Percentiles rank a stretch among this genome's conserved stretches.
Conservation (phyloP, 1,140 invertebrate genomes). For the Schlechtendalia chinensis region DNA sequence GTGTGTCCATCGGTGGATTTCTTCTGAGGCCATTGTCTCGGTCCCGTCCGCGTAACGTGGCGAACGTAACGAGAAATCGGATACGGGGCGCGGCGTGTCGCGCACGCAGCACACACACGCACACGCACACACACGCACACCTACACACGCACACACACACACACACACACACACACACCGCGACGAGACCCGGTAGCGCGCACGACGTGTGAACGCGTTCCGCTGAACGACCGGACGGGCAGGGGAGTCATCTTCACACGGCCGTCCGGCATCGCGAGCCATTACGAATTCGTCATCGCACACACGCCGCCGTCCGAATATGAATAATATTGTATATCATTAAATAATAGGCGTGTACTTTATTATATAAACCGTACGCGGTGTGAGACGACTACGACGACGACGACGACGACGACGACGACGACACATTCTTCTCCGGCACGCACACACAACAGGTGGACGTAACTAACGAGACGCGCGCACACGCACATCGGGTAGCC, state of each 20-base stretch:
- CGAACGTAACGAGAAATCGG: slow-evolving; percentile 41
- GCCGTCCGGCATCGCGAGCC: neutral
- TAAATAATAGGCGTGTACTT: neutral
- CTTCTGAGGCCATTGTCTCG: slow-evolving; percentile 32
- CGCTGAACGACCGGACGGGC: neutral
- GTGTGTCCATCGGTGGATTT: slow-evolving; percentile 25
- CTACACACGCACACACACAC: too few species aligned
- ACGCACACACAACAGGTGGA: slow-evolving; percentile 17
- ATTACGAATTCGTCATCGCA: slow-evolving; percentile 43
- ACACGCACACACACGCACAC: neutral
- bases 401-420: neutral
- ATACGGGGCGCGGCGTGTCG: slow-evolving; percentile 36
- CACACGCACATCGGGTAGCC: neutral
- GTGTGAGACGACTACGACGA: neutral
- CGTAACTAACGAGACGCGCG: neutral
- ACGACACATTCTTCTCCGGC: slow-evolving; percentile 14
- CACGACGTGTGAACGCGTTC: slow-evolving; percentile 42
- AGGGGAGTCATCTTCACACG: slow-evolving; percentile 35
- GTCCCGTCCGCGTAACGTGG: too few species aligned
- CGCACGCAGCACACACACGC: neutral
- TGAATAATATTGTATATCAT: slow-evolving; percentile 26
- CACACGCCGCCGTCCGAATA: neutral
- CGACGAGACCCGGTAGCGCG: neutral
- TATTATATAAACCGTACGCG: neutral
- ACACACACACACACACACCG: too few species aligned